phyloP scores from a whole-genome alignment of 2,797 vertebrate genomes.

The Tokudaia tokunoshimensis region DNA sequence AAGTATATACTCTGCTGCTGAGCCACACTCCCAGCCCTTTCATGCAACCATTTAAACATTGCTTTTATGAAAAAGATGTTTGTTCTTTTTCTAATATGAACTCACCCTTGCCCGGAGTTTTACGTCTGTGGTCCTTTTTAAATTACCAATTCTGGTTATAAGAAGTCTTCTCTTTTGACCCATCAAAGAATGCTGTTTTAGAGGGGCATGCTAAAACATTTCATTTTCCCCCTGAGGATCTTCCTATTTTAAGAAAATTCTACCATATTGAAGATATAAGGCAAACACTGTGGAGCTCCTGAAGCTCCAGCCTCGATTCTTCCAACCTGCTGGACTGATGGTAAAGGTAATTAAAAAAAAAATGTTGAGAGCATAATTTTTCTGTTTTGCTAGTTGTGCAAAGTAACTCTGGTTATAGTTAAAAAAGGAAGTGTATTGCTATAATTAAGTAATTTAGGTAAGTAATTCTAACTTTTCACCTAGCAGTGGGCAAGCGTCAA shows the following conservation, averaged over 20 bases:
- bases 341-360: constrained; percentile 24
- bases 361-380: constrained; percentile 30
- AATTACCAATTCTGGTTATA: constrained; percentile 25
- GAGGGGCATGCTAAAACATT: neutral
- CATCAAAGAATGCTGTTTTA: constrained; percentile 8
- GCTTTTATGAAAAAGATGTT: neutral
- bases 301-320: neutral
- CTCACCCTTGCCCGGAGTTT: neutral
- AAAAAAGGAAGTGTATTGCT: constrained; percentile 6
- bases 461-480: constrained; percentile 22
- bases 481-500: neutral
- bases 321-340: neutral
- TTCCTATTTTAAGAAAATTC: neutral
- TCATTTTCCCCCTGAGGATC: neutral
- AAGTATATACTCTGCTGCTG: neutral
- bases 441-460: constrained; percentile 38
- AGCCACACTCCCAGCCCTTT: neutral
- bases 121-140: neutral
- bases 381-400: constrained; percentile 12
- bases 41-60: neutral
- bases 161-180: constrained; percentile 31
- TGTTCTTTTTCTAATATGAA: constrained; percentile 34
- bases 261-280: constrained; percentile 7
- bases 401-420: neutral
- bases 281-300: neutral